phyloP scores from a whole-genome alignment of 2,888 invertebrate species.

The Dasysyrphus tricinctus region DNA sequence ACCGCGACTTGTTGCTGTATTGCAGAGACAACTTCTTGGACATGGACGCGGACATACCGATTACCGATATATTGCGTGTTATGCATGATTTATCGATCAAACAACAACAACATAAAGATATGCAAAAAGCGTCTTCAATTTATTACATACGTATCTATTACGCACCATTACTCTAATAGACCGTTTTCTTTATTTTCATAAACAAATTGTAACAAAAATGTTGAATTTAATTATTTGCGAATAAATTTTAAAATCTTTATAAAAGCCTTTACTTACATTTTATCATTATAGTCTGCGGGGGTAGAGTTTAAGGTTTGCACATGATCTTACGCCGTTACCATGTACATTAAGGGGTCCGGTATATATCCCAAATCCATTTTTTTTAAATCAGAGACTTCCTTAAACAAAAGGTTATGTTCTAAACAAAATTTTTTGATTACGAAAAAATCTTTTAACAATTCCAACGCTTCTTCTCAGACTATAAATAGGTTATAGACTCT shows the following conservation, averaged over 20 bases:
- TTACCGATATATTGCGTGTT: conserved; percentile 60
- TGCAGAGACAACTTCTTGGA: conserved; percentile 15
- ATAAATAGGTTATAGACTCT: conserved; percentile 4
- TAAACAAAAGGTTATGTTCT: too few relatives aligned
- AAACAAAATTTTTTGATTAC: too few relatives aligned
- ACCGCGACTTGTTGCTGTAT: not conserved
- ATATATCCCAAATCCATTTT: too few relatives aligned
- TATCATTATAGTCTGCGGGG: not conserved
- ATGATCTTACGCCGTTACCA: too few relatives aligned
- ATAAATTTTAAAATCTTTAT: not conserved
- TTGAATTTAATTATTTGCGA: not conserved
- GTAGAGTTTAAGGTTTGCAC: not conserved
- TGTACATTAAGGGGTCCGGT: too few relatives aligned
- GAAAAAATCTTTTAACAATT: not conserved
- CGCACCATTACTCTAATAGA: conserved; percentile 17
- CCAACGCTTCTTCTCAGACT: not conserved
- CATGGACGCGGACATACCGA: conserved; percentile 42
- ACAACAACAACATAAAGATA: conserved; percentile 9
- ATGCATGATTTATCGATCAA: conserved; percentile 70
- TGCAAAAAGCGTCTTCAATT: conserved; percentile 62
- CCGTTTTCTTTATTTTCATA: conserved; percentile 2
- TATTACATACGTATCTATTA: conserved; percentile 31
- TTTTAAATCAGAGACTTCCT: too few relatives aligned
- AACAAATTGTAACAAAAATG: conserved; percentile 15
- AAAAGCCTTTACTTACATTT: not conserved